A percentile compares a stretch with the other conserved stretches of the same genome.
Conservation (phyloP, 2,888 invertebrate species). For the Marasmarcha lunaedactyla region DNA sequence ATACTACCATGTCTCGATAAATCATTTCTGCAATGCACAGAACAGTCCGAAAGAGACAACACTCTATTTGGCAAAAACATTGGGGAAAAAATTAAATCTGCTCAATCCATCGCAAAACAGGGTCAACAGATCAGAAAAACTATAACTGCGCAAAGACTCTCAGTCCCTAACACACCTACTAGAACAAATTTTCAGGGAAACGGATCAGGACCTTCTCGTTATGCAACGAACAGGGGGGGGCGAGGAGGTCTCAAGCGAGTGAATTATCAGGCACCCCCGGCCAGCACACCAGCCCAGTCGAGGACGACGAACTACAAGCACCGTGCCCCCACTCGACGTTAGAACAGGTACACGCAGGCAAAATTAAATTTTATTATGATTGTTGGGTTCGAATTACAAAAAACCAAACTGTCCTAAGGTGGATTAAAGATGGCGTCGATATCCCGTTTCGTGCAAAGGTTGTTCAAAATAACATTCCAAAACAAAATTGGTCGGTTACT, state of each 20-base stretch:
- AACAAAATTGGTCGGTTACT: not conserved
- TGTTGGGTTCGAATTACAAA: not conserved
- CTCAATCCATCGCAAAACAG: slow-evolving; percentile 13
- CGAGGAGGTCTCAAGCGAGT: no score
- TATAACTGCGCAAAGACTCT: not conserved
- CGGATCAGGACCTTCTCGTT: no score
- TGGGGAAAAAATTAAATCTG: slow-evolving; percentile 14
- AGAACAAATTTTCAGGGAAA: not conserved
- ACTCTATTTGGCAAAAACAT: slow-evolving; percentile 10
- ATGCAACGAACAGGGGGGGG: no score
- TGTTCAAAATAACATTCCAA: not conserved
- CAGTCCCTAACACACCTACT: not conserved
- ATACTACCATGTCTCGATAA: slow-evolving; percentile 7
- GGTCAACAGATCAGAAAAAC: slow-evolving; percentile 3
- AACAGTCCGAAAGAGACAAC: slow-evolving; percentile 10
- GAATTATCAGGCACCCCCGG: no score
- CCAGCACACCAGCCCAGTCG: not conserved
- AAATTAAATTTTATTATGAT: not conserved
- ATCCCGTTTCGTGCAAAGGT: not conserved
- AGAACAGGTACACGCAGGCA: not conserved
- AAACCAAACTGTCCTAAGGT: not conserved
- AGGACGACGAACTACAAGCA: not conserved
- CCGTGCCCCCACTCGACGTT: not conserved
- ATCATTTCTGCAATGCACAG: slow-evolving; percentile 6
- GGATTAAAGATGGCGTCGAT: not conserved